Evolutionary conservation across 2,888 invertebrate species (phyloP), one percentile per base, ranked within the genome.

Genomic region (Aethes cnicana): DNA sequence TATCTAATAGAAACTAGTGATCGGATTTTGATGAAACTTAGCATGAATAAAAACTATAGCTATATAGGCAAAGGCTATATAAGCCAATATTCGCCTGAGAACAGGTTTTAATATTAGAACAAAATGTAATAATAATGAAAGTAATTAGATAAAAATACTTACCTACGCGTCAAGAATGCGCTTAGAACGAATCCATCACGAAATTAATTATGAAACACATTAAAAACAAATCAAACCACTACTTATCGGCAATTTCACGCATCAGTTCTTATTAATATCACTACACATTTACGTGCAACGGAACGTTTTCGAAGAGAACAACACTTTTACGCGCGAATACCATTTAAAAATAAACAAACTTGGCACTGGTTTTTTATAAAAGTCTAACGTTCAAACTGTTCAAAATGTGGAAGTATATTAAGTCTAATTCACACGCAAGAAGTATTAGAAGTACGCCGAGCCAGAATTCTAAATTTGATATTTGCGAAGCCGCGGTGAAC

Each of bases 351-450:
- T n/a, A n/a, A n/a, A n/a, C n/a, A n/a, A n/a, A n/a, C n/a, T n/a
- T n/a, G n/a, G 11, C 11, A 32, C 14, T 3, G n/a, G 11, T 20
- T 21, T 3, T 18, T 35, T 23, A 43, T 56, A 57, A 39, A 14
- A 61, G 14, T 25, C 64, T 47, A 21, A 64, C 48, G 39, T 67
- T 63, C 6, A 71, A 50, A 39, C 44, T 50, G 57, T 78, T 68
- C 35, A 75, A 37, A 41, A 80, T 71, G 55, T 87, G 88, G 52
- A 88, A 90, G 58, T 84, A 90, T 49, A 90, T 74, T 9, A 90
- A 57, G 71, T 90, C 89, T 78, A 90, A 74, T 77, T 90, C 90
- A 68, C 89, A 90, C 41, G 90, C 90, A 57, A 87, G 60, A 0
- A 90, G 36, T 52, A 90, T 76, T 26, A 90, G 58, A 1, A 90